A percentile compares a stretch with the other conserved stretches of the same genome.
Evolutionary conservation across 2,113 vertebrate species (phyloP).

Genomic region (Onychostoma macrolepis): DNA sequence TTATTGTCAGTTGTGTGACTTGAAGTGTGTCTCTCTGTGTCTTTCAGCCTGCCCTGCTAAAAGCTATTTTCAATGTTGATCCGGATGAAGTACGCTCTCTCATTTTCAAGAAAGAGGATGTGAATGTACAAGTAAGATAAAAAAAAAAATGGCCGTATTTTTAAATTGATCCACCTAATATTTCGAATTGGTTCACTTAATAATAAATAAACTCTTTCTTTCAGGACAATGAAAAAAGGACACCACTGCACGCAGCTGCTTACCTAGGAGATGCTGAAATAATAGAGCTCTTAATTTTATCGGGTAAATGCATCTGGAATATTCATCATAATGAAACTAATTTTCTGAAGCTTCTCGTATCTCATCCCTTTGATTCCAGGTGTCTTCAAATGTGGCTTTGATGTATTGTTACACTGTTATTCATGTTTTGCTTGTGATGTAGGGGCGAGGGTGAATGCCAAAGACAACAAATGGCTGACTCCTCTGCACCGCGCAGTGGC

Average conservation of each 20-base stretch:
- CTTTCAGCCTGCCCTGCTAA: conserved; percentile 92
- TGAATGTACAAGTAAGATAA: conserved; percentile 93
- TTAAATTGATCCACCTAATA: background rate
- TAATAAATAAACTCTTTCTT: conserved; percentile 45
- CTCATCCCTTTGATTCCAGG: conserved; percentile 41
- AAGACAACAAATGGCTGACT: conserved; percentile 99
- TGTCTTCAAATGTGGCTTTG: conserved; percentile 21
- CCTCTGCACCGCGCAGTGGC: conserved; percentile 98
- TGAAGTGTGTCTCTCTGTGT: conserved; percentile 39
- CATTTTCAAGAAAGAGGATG: conserved; percentile 99
- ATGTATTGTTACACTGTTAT: conserved; percentile 9
- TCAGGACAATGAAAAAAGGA: conserved; percentile 98
- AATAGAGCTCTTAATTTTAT: conserved; percentile 98
- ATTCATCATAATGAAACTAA: background rate
- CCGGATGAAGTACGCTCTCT: conserved; percentile 96
- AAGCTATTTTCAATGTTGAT: conserved; percentile 99
- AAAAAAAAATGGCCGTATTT: background rate
- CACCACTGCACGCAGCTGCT: conserved; percentile 95
- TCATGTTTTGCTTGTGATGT: conserved; percentile 42
- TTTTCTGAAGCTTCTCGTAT: background rate
- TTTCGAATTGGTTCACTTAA: background rate
- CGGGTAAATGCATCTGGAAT: conserved; percentile 77
- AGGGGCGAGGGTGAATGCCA: conserved; percentile 99
- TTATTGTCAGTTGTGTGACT: background rate
- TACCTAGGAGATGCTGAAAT: conserved; percentile 99